Base-by-base conservation (phyloP, 2,797 vertebrate species). In the Urosaurus nigricauda region DNA sequence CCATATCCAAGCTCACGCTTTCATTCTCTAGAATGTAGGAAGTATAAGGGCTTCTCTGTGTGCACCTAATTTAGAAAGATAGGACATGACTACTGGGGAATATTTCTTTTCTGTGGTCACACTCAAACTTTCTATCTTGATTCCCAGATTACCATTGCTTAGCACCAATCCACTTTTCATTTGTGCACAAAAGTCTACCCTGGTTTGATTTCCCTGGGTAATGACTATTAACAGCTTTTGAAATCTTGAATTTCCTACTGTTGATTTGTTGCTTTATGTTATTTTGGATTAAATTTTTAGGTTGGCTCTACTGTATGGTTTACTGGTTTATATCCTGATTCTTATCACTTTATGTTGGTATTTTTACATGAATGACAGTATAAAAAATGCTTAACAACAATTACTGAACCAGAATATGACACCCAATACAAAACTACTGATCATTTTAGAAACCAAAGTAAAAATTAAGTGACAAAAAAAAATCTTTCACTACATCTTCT, bases 401-500 rank as follows among this genome's bases (percentile, higher is more conserved):
- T 77, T 77, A 40, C 43, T 43, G 43, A 9, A 29, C 40, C 3
- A 29, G 40, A 8, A 68, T 29, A 32, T 29, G 37, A 8, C 5
- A 21, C 8, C 9, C 21, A 40, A 40, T 75, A 4, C 4, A 65
- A 43, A 68, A 58, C 1, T n/a, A 17, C 32, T 19, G 71, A 35
- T 37, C 81, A 5, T 71, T 47, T 53, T 53, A 9, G 35, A 84
- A 73, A 71, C 2, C 40, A 47, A 74, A 7, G 32, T 19, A 35
- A 74, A 75, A 16, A 11, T 17, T 4, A n/a, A 40, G 6, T 40
- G 17, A 58, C 4, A 77, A 37, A 4, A 19, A 68, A 43, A 43
- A n/a, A n/a, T n/a, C 84, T 78, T 80, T 73, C 80, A 70, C 58
- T 90, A 88, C 90, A 47, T 4, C 90, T 79, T 93, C 77, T 58